phyloP scores from a whole-genome alignment of 1,140 invertebrate genomes.

The Ctenoplectra terminalis region DNA sequence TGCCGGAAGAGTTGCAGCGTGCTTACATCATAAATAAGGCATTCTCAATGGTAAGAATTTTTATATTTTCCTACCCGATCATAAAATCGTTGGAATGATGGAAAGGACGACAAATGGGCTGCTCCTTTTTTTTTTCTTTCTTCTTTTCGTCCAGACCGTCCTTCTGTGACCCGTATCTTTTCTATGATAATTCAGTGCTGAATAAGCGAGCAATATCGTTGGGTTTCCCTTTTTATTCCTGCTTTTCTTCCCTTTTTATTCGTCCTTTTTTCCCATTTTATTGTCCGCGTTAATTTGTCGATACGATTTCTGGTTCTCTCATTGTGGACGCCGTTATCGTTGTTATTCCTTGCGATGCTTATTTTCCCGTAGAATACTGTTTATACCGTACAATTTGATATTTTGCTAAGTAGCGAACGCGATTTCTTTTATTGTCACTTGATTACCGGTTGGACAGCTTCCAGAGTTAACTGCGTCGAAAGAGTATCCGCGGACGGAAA shows the following conservation, averaged over 20 bases:
- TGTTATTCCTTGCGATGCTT: background rate
- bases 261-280: background rate
- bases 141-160: no score
- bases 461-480: background rate
- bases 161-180: slow-evolving; percentile 4
- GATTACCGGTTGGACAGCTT: slow-evolving; percentile 1
- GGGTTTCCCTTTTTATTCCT: background rate
- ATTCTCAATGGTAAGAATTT: slow-evolving; percentile 24
- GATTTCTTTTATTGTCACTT: background rate
- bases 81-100: slow-evolving; percentile 31
- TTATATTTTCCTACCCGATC: slow-evolving; percentile 12
- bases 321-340: background rate
- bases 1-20: background rate
- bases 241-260: background rate
- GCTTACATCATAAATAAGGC: slow-evolving; percentile 34
- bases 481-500: background rate
- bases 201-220: slow-evolving; percentile 2
- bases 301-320: background rate
- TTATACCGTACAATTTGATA: background rate
- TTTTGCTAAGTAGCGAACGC: background rate
- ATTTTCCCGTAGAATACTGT: background rate
- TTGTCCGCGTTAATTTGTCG: background rate
- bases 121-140: background rate
- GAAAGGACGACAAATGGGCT: background rate
- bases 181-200: slow-evolving; percentile 17